Evolutionary conservation across 1,140 invertebrate species (phyloP).

Genomic region (Papilio xuthus): DNA sequence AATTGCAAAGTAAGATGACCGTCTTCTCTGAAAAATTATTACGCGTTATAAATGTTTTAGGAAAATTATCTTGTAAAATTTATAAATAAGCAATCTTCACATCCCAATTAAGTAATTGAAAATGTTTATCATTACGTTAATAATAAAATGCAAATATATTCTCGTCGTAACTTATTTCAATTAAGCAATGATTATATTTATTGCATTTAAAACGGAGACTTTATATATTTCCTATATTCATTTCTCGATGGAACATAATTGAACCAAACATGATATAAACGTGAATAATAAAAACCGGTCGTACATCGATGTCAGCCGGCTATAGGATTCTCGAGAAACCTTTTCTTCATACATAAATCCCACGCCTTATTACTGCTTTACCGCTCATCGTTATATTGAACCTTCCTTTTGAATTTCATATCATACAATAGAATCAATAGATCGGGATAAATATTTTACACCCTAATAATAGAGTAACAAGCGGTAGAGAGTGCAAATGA

Average conservation of each 20-base stretch:
- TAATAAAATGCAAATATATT: no score
- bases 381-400: background rate
- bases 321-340: conserved; percentile 4
- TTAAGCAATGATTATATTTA: no score
- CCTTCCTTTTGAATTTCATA: background rate
- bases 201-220: no score
- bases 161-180: no score
- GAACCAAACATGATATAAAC: background rate
- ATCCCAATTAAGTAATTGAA: no score
- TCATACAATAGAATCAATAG: background rate
- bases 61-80: no score
- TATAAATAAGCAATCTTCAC: no score
- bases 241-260: background rate
- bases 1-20: no score
- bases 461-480: conserved; percentile 11
- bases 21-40: no score
- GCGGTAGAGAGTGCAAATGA: conserved; percentile 24
- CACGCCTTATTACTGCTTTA: background rate
- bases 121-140: no score
- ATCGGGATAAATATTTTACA: background rate
- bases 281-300: conserved; percentile 8
- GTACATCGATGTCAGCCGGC: conserved; percentile 1
- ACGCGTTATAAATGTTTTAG: no score
- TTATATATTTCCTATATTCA: background rate
- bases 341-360: conserved; percentile 4